Conservation (phyloP, 1,140 invertebrate genomes). For the Thaumetopoea pityocampa region DNA sequence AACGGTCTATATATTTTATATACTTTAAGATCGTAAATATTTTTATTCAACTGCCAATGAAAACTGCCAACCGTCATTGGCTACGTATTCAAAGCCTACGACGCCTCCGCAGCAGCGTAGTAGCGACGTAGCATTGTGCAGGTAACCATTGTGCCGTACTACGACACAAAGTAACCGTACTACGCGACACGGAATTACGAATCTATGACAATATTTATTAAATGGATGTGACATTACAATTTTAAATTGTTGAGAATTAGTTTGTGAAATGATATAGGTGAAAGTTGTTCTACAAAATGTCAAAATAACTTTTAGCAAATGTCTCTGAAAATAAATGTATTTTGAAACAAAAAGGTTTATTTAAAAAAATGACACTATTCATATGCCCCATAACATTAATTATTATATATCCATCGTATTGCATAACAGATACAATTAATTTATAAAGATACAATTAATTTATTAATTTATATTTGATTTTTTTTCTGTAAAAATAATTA, state of each 20-base stretch:
- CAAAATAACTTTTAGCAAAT: too few relatives aligned
- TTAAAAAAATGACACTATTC: background rate
- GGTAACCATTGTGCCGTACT: constrained; percentile 39
- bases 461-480: too few relatives aligned
- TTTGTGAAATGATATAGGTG: too few relatives aligned
- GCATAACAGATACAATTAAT: too few relatives aligned
- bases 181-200: constrained; percentile 25
- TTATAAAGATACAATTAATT: too few relatives aligned
- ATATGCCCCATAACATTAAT: background rate
- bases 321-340: background rate
- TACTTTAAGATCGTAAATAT: too few relatives aligned
- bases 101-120: constrained; percentile 22
- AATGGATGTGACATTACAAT: constrained; percentile 20
- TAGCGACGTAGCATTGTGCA: constrained; percentile 24
- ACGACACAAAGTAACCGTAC: constrained; percentile 47
- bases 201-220: constrained; percentile 12
- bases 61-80: background rate
- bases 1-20: too few relatives aligned
- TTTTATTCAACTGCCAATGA: too few relatives aligned
- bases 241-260: too few relatives aligned
- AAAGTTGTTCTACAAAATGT: too few relatives aligned
- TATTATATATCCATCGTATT: too few relatives aligned
- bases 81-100: constrained; percentile 4
- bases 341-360: background rate
- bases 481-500: too few relatives aligned